A percentile compares a stretch with the other conserved stretches of the same genome.
phyloP scores from a whole-genome alignment of 2,888 invertebrate species.

The Acrobasis suavella region DNA sequence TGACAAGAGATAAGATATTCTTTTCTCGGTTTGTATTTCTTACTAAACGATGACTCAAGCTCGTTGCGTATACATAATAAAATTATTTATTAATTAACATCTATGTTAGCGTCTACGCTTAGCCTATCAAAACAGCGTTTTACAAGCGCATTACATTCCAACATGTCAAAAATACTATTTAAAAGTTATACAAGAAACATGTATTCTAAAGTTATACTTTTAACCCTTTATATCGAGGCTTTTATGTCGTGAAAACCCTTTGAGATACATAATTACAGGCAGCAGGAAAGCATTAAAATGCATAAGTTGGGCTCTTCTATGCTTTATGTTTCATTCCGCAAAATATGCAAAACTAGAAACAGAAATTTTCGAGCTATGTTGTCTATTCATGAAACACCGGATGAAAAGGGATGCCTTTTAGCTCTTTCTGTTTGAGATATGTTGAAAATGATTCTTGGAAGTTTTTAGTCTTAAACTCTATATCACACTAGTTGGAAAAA shows the following conservation, averaged over 20 bases:
- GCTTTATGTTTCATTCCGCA: slow-evolving; percentile 2
- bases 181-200: not conserved
- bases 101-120: too few species aligned
- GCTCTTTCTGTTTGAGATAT: not conserved
- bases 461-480: not conserved
- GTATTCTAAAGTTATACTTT: not conserved
- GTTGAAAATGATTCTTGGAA: not conserved
- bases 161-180: too few species aligned
- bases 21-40: too few species aligned
- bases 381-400: slow-evolving; percentile 11
- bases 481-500: too few species aligned
- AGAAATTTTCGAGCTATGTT: slow-evolving; percentile 14
- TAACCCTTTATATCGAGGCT: not conserved
- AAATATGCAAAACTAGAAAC: slow-evolving; percentile 19
- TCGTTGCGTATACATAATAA: too few species aligned
- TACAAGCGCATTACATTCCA: too few species aligned
- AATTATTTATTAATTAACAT: too few species aligned
- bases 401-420: slow-evolving; percentile 6
- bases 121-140: too few species aligned
- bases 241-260: not conserved
- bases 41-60: too few species aligned
- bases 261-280: slow-evolving; percentile 14
- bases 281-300: slow-evolving; percentile 8
- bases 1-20: too few species aligned
- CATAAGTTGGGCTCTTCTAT: slow-evolving; percentile 9